Evolutionary conservation across 92 coral and sea anemone species (phyloP), one percentile per base, ranked within the genome.

Genomic region (Phenganax subtilis): DNA sequence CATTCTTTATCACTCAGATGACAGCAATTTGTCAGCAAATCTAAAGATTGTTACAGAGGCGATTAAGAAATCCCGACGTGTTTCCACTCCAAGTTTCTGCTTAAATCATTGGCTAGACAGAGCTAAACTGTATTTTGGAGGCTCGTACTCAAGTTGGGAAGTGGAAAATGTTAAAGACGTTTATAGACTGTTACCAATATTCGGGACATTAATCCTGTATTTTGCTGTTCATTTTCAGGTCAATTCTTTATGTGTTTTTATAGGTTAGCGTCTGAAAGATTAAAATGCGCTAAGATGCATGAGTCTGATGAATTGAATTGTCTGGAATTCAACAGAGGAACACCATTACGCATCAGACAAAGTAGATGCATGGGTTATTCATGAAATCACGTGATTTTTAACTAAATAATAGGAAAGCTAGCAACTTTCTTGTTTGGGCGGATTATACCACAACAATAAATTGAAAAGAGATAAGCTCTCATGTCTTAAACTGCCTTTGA

Each of bases 171-270:
- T 94, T 12, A 94, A 88, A 76, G 82, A 85, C 8, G 71, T 94
- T 57, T 72, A 87, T 54, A 84, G 91, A 61, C 82, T 94, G 58
- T 10, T 94, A 10, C 93, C 97, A 30, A 85, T 94, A 10, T 94
- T 94, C 81, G 78, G 76, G 55, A 81, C 91, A 85, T 90, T 90
- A 73, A 83, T 94, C 37, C 67, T 83, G 72, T 94, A 85, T 84
- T 92, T 92, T 94, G 84, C 89, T 2, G 81, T 94, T 65, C 90
- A 94, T 81, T 75, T 86, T 3, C 98, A 94, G 98, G 98, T 94
- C 80, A 9, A 82, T 27, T 28, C 12, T 27, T 54, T 12, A 0
- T 51, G 25, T 76, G 25, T 20, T 20, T 6, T 75, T 44, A 31
- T 66, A 10, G 8, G 12, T 15, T 12, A 3, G 16, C 3, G 15